Conservation (phyloP, 2,888 invertebrate species). For the Craniophora ligustri region DNA sequence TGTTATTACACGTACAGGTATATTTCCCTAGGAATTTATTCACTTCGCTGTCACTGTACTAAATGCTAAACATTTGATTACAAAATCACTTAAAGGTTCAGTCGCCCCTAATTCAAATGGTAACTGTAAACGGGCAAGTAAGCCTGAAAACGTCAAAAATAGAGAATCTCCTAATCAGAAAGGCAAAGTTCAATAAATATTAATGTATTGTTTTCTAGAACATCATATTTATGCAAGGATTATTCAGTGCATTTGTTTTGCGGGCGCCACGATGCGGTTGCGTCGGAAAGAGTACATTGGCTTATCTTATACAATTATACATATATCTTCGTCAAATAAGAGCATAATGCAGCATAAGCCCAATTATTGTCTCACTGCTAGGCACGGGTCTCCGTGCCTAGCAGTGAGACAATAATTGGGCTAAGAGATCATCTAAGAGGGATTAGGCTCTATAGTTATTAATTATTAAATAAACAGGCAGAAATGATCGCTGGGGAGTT, state of each 20-base stretch:
- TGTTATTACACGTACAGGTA: too few relatives aligned
- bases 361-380: too few relatives aligned
- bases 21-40: too few relatives aligned
- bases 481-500: too few relatives aligned
- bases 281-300: slow-evolving; percentile 31
- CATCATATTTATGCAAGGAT: slow-evolving; percentile 42
- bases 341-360: too few relatives aligned
- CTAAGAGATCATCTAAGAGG: too few relatives aligned
- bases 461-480: too few relatives aligned
- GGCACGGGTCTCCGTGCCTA: too few relatives aligned
- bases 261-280: slow-evolving; percentile 33
- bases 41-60: background rate
- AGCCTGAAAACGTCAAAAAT: slow-evolving; percentile 9
- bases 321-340: too few relatives aligned
- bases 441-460: too few relatives aligned
- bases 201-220: slow-evolving; percentile 43
- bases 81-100: background rate
- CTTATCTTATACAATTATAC: slow-evolving; percentile 30
- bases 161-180: slow-evolving; percentile 29
- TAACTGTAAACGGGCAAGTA: background rate
- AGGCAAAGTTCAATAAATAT: slow-evolving; percentile 50
- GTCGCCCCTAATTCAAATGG: background rate
- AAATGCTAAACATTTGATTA: background rate
- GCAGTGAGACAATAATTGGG: too few relatives aligned
- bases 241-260: slow-evolving; percentile 44